Evolutionary conservation across 2,888 invertebrate species (phyloP).

Genomic region (Xanthorhoe spadicearia): DNA sequence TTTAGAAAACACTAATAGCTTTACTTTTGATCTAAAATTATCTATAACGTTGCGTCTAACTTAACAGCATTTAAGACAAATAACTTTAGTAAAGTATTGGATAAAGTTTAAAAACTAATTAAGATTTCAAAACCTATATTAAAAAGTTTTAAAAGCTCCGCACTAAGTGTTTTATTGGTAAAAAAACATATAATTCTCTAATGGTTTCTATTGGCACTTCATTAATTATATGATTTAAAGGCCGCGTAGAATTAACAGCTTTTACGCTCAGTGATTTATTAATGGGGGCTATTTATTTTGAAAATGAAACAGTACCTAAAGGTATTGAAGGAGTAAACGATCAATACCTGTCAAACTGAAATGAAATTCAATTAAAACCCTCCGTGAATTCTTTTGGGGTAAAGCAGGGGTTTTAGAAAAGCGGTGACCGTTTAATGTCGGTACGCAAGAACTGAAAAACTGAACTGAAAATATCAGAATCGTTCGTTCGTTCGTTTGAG

Average conservation of each 20-base stretch:
- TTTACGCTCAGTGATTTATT: constrained; percentile 77
- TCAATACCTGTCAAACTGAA: constrained; percentile 78
- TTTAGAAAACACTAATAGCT: no score
- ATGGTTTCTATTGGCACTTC: constrained; percentile 57
- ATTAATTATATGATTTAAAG: constrained; percentile 73
- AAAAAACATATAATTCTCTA: constrained; percentile 36
- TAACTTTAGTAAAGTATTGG: neutral
- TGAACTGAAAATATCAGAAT: no score
- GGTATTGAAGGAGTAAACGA: constrained; percentile 71
- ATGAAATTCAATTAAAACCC: constrained; percentile 78
- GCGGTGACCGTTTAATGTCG: neutral
- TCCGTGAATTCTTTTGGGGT: constrained; percentile 70
- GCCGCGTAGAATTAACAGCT: constrained; percentile 70
- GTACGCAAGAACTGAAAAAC: no score
- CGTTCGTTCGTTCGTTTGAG: no score
- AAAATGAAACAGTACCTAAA: constrained; percentile 68
- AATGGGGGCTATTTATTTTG: constrained; percentile 67
- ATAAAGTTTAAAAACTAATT: neutral
- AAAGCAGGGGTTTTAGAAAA: constrained; percentile 29
- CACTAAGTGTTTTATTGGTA: constrained; percentile 4
- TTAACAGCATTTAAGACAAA: neutral
- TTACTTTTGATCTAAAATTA: no score
- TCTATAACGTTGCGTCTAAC: no score
- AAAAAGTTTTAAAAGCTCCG: constrained; percentile 3
- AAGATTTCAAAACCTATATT: neutral